These are phyloP conservation scores for Empis stercorea DNA, from an alignment of 2,888 invertebrate genomes.

Conservation along the genomic window DNA sequence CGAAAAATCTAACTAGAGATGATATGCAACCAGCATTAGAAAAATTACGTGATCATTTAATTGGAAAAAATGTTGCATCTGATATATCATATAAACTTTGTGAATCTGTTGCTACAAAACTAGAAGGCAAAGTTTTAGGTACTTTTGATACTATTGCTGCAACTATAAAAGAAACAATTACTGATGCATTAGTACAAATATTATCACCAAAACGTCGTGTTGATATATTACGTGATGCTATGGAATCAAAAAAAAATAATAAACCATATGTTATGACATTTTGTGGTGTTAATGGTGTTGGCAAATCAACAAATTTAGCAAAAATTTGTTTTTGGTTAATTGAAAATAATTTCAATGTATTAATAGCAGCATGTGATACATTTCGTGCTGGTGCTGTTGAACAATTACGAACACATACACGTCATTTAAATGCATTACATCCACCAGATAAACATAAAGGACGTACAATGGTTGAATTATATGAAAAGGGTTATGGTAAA, in stretches of 20 bases:
- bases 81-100: conserved; percentile 92
- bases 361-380: conserved; percentile 98
- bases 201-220: conserved; percentile 89
- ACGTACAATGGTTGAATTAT: conserved; percentile 78
- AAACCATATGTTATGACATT: conserved; percentile 93
- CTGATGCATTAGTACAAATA: conserved; percentile 85
- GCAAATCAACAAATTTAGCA: conserved; percentile 96
- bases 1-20: conserved; percentile 68
- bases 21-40: conserved; percentile 80
- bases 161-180: conserved; percentile 76
- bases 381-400: conserved; percentile 99
- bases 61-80: conserved; percentile 92
- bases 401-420: conserved; percentile 87
- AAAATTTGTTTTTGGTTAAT: conserved; percentile 99
- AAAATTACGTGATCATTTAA: conserved; percentile 89
- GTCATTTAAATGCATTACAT: conserved; percentile 87
- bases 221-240: conserved; percentile 90
- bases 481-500: conserved; percentile 96
- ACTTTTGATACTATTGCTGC: conserved; percentile 89
- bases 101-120: conserved; percentile 76
- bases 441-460: conserved; percentile 60
- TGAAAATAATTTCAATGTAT: conserved; percentile 88
- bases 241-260: conserved; percentile 72
- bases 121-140: conserved; percentile 84
- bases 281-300: conserved; percentile 98